Evolutionary conservation across 2,113 vertebrate species (phyloP).

Genomic region (Seriola aureovittata): DNA sequence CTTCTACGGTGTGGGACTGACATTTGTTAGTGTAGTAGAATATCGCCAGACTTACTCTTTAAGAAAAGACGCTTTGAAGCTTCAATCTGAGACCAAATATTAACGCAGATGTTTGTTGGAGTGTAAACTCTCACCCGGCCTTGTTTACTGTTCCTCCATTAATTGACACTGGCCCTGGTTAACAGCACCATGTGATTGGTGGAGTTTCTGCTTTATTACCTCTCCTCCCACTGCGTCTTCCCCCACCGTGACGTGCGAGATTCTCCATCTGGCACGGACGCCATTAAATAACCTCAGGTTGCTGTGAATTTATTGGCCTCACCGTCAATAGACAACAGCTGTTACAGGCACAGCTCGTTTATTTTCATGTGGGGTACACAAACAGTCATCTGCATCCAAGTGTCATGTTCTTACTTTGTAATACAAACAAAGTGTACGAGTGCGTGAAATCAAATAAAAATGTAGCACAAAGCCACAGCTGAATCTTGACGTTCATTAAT

Average conservation of each 20-base stretch:
- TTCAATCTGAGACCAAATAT: background rate
- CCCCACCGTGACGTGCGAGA: conserved; percentile 32
- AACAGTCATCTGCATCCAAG: background rate
- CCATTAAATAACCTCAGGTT: conserved; percentile 19
- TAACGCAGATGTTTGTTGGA: background rate
- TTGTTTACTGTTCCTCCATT: background rate
- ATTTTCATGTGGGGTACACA: background rate
- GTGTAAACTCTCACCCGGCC: background rate
- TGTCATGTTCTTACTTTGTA: background rate
- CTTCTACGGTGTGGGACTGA: too few relatives aligned
- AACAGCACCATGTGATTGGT: conserved; percentile 4
- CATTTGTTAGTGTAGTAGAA: too few relatives aligned
- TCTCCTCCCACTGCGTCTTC: conserved; percentile 2
- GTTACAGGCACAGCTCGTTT: conserved; percentile 9
- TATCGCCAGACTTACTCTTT: too few relatives aligned
- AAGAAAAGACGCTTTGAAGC: too few relatives aligned
- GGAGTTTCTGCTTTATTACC: conserved; percentile 34
- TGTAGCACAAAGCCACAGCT: background rate
- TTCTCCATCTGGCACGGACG: conserved; percentile 38
- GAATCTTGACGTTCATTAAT: background rate
- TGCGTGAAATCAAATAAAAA: background rate
- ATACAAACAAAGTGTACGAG: background rate
- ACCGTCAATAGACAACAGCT: conserved; percentile 29
- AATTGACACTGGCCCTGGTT: background rate
- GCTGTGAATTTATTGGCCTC: background rate